Conservation (phyloP, 37 sponge, comb jelly and placozoan genomes). For the Corticium candelabrum region DNA sequence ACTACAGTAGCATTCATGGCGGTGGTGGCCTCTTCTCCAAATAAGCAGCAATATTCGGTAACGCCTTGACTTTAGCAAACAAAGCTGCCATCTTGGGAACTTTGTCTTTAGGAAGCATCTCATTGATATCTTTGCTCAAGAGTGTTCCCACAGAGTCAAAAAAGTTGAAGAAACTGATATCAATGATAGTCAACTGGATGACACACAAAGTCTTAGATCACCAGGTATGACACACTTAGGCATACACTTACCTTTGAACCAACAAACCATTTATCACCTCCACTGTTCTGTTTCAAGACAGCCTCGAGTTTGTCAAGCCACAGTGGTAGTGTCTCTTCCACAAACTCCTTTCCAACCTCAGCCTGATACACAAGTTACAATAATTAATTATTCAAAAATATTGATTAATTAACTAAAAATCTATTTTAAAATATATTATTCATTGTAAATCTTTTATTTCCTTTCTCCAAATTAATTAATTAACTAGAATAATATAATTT, state of each 20-base stretch:
- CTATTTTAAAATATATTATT: no score
- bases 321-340: constrained; percentile 11
- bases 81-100: constrained; percentile 19
- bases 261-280: constrained; percentile 23
- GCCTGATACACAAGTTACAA: constrained; percentile 1
- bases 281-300: not conserved
- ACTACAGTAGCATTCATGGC: no score
- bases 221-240: not conserved
- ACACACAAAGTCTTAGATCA: no score
- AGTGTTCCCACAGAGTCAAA: not conserved
- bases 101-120: not conserved
- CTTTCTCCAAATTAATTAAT: no score
- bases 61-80: constrained; percentile 16
- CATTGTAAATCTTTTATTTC: no score
- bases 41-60: constrained; percentile 28
- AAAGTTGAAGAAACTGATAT: not conserved
- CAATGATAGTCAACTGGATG: not conserved
- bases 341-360: constrained; percentile 5
- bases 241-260: constrained; percentile 22
- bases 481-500: no score
- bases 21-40: constrained; percentile 15
- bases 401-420: no score
- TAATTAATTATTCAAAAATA: no score
- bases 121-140: no score
- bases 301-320: constrained; percentile 25